phyloP scores from a whole-genome alignment of 2,113 vertebrate genomes.

The Microcebus tavaratra region DNA sequence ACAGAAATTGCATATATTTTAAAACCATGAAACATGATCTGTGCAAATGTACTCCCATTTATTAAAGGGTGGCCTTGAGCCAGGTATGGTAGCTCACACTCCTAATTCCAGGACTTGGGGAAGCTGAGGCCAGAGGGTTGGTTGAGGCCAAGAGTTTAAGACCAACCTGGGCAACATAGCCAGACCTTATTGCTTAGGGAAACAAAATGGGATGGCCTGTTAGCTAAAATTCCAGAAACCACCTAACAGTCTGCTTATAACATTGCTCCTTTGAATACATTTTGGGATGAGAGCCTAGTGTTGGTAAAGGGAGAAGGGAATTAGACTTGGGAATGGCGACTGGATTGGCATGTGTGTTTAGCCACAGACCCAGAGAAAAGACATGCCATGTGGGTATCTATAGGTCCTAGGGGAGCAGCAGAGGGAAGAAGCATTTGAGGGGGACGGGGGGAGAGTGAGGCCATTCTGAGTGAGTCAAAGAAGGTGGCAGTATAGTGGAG shows the following conservation, averaged over 20 bases:
- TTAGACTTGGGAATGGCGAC: background rate
- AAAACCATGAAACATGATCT: background rate
- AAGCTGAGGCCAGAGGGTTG: too few relatives aligned
- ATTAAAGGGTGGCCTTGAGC: background rate
- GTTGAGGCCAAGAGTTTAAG: too few relatives aligned
- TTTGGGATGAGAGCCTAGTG: background rate
- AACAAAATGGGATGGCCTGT: background rate
- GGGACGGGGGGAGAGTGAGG: too few relatives aligned
- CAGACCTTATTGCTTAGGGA: too few relatives aligned
- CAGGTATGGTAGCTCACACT: too few relatives aligned
- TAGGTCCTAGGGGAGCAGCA: background rate
- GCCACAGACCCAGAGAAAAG: background rate
- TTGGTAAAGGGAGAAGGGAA: background rate
- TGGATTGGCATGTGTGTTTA: background rate
- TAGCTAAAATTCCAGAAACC: background rate
- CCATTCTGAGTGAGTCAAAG: background rate
- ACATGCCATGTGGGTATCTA: too few relatives aligned
- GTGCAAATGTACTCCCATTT: background rate
- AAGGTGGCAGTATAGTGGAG: background rate
- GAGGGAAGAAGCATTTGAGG: background rate
- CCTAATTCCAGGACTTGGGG: too few relatives aligned
- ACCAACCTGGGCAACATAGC: too few relatives aligned
- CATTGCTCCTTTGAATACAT: background rate
- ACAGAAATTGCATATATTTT: background rate
- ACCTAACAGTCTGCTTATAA: background rate